Base-by-base conservation (phyloP, 1,140 invertebrate species). In the Caerostris extrusa region DNA sequence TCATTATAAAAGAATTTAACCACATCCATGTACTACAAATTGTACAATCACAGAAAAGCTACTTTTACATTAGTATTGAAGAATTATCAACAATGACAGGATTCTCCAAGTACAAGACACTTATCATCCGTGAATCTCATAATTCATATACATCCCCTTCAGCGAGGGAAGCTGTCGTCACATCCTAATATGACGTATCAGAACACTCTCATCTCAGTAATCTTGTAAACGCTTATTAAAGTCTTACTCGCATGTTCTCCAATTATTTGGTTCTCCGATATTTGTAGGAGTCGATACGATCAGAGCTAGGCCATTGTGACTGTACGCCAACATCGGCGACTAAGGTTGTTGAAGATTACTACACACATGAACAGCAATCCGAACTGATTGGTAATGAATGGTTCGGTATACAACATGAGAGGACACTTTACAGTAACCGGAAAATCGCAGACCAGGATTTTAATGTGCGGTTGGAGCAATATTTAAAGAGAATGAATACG, bases 211-310 rank as follows among this genome's bases (percentile, higher is more conserved):
- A 92, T 92, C 81, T 92, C 88, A 34, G 34, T 85, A 85, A 92
- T 92, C 90, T 17, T 12, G 81, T 92, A 92, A 92, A 56, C 81
- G 81, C 90, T 92, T 92, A 92, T 92, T 92, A 92, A 92, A 92
- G 90, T 92, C 90, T 92, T 92, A 83, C 90, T 92, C 77, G 53
- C 81, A 92, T 85, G 85, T 83, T 86, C 90, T 64, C 90, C 60
- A 92, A 92, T 85, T 60, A 85, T 92, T 92, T 85, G 77, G 81
- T 85, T 90, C 90, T 57, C 58, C 53, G n/a, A 67, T 85, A 92
- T 83, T 85, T 67, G 14, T 19, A 8, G 53, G 82, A 67, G 53
- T 85, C 57, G 77, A 92, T 85, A 58, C 56, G 86, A 56, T 82
- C 87, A 12, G n/a, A 87, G 57, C 57, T 87, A 90, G 56, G 57